Conservation (phyloP, 2,113 vertebrate genomes). For the Terrapene triunguis region DNA sequence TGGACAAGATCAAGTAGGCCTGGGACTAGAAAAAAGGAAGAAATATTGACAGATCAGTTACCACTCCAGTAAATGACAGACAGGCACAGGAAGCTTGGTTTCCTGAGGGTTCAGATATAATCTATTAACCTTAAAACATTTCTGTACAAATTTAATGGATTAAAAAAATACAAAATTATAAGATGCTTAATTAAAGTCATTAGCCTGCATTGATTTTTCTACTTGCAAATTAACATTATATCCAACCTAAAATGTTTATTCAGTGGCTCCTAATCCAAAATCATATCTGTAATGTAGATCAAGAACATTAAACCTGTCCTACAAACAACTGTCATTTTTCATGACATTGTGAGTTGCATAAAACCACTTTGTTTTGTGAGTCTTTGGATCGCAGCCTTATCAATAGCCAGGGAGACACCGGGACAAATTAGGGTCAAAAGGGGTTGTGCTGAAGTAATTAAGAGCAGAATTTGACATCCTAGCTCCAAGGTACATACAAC, state of each 20-base stretch:
- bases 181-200: slow-evolving; percentile 74
- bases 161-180: slow-evolving; percentile 34
- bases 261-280: neutral
- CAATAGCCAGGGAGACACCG: slow-evolving; percentile 6
- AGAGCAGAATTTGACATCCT: neutral
- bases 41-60: slow-evolving; percentile 87
- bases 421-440: neutral
- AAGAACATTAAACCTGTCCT: slow-evolving; percentile 47
- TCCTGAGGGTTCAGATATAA: slow-evolving; percentile 79
- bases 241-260: slow-evolving; percentile 26
- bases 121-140: slow-evolving; percentile 79
- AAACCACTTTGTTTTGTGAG: slow-evolving; percentile 17
- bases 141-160: slow-evolving; percentile 67
- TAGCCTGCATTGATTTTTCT: slow-evolving; percentile 60
- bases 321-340: slow-evolving; percentile 47
- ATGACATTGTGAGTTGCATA: slow-evolving; percentile 9
- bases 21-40: slow-evolving; percentile 82
- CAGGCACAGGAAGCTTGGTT: slow-evolving; percentile 70
- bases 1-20: slow-evolving; percentile 86
- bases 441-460: neutral
- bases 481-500: neutral
- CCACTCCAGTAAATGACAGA: slow-evolving; percentile 82
- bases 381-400: slow-evolving; percentile 24
- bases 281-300: neutral
- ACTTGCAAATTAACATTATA: slow-evolving; percentile 18